Percentiles rank a stretch among this genome's conserved stretches.
Evolutionary conservation across 2,113 vertebrate genomes (phyloP).

Genomic region (Circaetus cinerascens): DNA sequence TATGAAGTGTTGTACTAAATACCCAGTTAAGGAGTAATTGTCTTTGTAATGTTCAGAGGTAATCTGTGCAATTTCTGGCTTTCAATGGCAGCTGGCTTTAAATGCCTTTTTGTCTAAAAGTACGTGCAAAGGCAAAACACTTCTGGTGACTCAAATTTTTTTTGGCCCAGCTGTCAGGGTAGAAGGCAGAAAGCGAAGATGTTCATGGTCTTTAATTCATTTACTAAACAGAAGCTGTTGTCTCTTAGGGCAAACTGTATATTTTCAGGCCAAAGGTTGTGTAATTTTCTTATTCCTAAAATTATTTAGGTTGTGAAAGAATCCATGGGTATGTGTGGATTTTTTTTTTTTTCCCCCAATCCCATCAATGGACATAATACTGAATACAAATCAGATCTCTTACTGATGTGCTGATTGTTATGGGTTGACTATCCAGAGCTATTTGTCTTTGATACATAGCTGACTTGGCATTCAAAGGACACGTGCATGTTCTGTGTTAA

Average conservation of each 20-base stretch:
- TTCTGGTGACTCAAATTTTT: background rate
- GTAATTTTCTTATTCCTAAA: background rate
- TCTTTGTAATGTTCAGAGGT: background rate
- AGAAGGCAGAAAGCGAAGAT: background rate
- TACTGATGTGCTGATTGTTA: background rate
- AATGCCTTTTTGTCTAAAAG: background rate
- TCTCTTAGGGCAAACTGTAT: background rate
- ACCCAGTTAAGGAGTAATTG: background rate
- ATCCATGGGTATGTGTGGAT: background rate
- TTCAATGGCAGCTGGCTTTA: background rate
- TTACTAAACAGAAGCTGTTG: background rate
- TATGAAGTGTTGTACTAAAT: background rate
- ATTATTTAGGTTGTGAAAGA: background rate
- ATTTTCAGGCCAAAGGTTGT: background rate
- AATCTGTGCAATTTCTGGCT: background rate
- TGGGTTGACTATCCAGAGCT: background rate
- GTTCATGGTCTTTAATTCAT: background rate
- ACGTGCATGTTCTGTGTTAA: constrained; percentile 11
- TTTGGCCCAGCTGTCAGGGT: background rate
- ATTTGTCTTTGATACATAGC: background rate
- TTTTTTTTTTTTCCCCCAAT: background rate
- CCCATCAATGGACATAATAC: background rate
- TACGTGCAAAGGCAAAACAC: background rate
- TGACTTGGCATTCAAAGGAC: constrained; percentile 10
- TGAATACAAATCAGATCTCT: background rate